Conservation (phyloP, 2,888 invertebrate genomes). For the Lithophane ornitopus region DNA sequence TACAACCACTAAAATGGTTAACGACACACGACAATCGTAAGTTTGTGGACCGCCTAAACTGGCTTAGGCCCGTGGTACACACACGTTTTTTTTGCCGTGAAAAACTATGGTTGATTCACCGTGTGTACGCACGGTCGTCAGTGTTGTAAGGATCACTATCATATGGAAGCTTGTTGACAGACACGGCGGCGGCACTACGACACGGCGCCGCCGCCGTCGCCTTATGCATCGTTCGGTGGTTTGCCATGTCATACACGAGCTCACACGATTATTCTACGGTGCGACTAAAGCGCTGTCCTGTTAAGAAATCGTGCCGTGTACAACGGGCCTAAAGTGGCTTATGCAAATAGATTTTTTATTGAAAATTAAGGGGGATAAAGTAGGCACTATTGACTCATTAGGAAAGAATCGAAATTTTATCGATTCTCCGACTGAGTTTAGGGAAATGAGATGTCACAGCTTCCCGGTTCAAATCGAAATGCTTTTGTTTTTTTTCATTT, state of each 20-base stretch:
- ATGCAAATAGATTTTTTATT: conserved; percentile 76
- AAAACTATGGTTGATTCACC: neutral
- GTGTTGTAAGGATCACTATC: neutral
- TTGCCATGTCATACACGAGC: too few species aligned
- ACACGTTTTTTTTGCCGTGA: neutral
- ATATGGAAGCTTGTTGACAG: neutral
- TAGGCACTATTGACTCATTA: conserved; percentile 73
- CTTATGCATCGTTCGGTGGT: too few species aligned
- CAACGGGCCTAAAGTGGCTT: conserved; percentile 60
- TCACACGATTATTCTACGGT: too few species aligned
- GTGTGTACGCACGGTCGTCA: too few species aligned
- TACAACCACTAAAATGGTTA: conserved; percentile 52
- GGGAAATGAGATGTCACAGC: conserved; percentile 72
- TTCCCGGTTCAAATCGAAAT: conserved; percentile 45
- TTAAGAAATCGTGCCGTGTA: neutral
- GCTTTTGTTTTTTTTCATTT: conserved; percentile 53
- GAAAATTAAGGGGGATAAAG: conserved; percentile 70
- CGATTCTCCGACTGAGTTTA: conserved; percentile 63
- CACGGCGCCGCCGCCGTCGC: neutral
- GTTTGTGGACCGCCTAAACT: conserved; percentile 63
- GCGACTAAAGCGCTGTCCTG: too few species aligned
- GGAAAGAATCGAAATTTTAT: conserved; percentile 70
- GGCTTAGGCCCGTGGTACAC: conserved; percentile 62
- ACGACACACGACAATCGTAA: conserved; percentile 46
- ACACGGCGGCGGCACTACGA: neutral